These are phyloP conservation scores for Hiodon tergisus DNA, from an alignment of 2,113 vertebrate species.

Conservation along the genomic window DNA sequence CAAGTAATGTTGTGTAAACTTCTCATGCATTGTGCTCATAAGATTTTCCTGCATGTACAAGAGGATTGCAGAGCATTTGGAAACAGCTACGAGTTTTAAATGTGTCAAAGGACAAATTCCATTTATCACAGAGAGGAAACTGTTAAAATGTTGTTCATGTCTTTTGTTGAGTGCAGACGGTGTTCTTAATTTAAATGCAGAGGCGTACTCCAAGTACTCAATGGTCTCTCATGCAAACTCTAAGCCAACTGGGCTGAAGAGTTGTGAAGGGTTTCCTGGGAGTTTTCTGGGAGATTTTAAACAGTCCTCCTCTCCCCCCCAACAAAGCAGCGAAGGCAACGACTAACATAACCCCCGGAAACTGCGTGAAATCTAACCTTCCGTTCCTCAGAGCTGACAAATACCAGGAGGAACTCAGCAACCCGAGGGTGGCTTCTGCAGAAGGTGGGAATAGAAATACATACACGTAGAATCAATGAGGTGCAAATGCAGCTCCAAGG, in stretches of 20 bases:
- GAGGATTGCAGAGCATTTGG: background rate
- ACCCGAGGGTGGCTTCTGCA: too few species aligned
- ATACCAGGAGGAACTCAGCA: too few species aligned
- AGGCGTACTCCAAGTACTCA: constrained; percentile 45
- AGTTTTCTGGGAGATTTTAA: constrained; percentile 36
- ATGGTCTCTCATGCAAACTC: constrained; percentile 20
- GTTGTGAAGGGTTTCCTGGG: constrained; percentile 46
- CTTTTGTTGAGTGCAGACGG: constrained; percentile 28
- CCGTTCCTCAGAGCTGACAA: background rate
- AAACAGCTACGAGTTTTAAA: background rate
- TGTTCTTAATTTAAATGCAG: constrained; percentile 57
- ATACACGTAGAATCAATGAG: too few species aligned
- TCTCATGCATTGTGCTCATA: background rate
- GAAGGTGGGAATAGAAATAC: too few species aligned
- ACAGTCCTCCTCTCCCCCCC: constrained; percentile 31
- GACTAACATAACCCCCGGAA: constrained; percentile 33
- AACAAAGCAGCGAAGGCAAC: constrained; percentile 31
- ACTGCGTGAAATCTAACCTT: constrained; percentile 36
- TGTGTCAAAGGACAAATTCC: background rate
- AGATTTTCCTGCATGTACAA: constrained; percentile 7
- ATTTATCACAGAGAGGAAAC: background rate
- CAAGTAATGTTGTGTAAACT: constrained; percentile 17
- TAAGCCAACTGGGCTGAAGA: constrained; percentile 42
- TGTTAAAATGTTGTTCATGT: constrained; percentile 8
- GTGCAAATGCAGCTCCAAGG: too few species aligned